Evolutionary conservation across 64 coral and sea anemone species (phyloP), one percentile per base, ranked within the genome.

Genomic region (Actinia tenebrosa): DNA sequence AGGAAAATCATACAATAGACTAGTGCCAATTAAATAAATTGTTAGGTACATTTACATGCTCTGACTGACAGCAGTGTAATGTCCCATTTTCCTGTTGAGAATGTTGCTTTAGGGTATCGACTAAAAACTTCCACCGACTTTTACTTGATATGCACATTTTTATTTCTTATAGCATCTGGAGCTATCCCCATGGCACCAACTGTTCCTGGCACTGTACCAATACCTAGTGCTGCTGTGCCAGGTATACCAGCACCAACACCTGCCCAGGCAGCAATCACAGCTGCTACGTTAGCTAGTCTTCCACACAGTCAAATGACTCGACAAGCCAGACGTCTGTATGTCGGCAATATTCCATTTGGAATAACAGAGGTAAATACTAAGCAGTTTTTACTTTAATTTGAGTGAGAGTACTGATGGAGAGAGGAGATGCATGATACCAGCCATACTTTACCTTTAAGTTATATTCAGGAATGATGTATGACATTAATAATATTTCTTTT

Each of bases 261-360:
- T 14, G 55, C 85, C 47, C 77, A 88, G 56, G 89, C 93, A 1
- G 89, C 89, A 82, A 88, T 88, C 2, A 86, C 92, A 43, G 92
- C 93, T 14, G 93, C 93, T 42, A 89, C 97, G 20, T 60, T 99
- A 18, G 91, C 93, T 5, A 95, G 93, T 58, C 92, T 99, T 62
- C 93, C 97, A 78, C 97, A 99, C 81, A 99, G 93, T 88, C 93
- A 99, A 69, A 99, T 99, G 93, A 99, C 93, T 77, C 64, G 97
- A 20, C 97, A 99, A 66, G 93, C 97, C 77, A 93, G 97, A 3
- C 81, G 97, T 77, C 83, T 99, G 60, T 99, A 99, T 87, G 97
- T 99, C 66, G 97, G 97, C 56, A 99, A 99, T 60, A 99, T 99
- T 83, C 97, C 97, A 71, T 99, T 99, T 91, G 97, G 97, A 63